phyloP scores from a whole-genome alignment of 2,888 invertebrate species.

The Protonemura montana region DNA sequence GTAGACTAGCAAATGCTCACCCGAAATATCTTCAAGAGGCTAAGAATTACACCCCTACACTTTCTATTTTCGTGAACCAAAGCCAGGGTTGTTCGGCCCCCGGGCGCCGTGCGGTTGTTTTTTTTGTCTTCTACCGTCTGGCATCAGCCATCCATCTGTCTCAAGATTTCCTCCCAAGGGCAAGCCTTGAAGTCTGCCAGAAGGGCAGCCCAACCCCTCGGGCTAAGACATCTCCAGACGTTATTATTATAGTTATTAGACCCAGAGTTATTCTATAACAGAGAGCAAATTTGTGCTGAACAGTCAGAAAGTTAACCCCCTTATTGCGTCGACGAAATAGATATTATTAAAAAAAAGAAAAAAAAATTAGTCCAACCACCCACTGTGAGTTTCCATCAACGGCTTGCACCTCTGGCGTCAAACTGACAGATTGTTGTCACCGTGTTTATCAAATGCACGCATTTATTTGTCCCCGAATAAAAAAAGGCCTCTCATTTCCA shows the following conservation, averaged over 20 bases:
- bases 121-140: background rate
- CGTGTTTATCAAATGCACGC: too few species aligned
- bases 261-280: background rate
- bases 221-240: background rate
- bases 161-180: background rate
- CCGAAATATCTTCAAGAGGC: background rate
- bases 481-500: too few species aligned
- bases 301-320: background rate
- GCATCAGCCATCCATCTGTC: background rate
- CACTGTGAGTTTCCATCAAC: background rate
- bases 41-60: background rate
- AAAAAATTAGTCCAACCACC: background rate
- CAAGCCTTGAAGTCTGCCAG: background rate
- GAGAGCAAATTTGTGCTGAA: background rate
- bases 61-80: background rate
- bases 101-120: background rate
- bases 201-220: background rate
- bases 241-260: slow-evolving; percentile 19
- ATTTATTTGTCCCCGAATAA: too few species aligned
- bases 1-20: background rate
- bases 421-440: too few species aligned
- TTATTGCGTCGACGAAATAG: background rate
- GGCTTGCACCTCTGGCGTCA: background rate
- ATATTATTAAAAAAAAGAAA: background rate
- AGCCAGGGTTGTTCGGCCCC: background rate